Evolutionary conservation across 2,888 invertebrate species (phyloP), one percentile per base, ranked within the genome.

Genomic region (Galerucella nymphaeae): DNA sequence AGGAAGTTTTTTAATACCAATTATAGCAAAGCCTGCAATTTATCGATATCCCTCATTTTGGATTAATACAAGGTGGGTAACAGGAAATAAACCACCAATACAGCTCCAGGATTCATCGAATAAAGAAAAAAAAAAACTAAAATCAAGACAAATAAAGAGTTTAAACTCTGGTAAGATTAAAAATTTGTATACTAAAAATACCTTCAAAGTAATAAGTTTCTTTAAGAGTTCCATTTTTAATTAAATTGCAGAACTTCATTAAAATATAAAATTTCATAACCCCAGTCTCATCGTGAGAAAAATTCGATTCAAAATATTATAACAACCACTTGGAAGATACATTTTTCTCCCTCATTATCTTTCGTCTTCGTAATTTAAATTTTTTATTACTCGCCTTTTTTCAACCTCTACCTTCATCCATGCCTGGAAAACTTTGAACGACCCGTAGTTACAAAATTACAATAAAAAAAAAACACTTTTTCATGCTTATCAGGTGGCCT

Each of bases 391-490:
- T 45, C 45, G 14, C 14, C 45, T 45, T 45, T 45, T 45, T 18
- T 9, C 10, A 53, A 53, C 53, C 53, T 10, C 16, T 18, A 18
- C 53, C 16, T 16, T 16, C 53, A 18, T 53, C 53, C 18, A 9
- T 2, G 53, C 9, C 18, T 16, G 53, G 53, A 16, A 18, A 53
- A 53, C 45, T 10, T 53, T 53, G 10, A 53, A 53, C 18, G 53
- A n/a, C n/a, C 14, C 8, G n/a, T 6, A 38, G 30, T 38, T 14
- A 13, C 16, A 42, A 23, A 38, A 14, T 38, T 14, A 13, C 16
- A 42, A n/a, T n/a, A n/a, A n/a, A 62, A 11, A 42, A 61, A 62
- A 42, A 62, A 45, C 30, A 16, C 16, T 38, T 41, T 59, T 30
- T 62, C 42, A 42, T 41, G 42, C 61, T 18, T 16, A 62, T 42